Base-by-base conservation (phyloP, 2,797 vertebrate genomes). In the Euphonia xanthogaster region DNA sequence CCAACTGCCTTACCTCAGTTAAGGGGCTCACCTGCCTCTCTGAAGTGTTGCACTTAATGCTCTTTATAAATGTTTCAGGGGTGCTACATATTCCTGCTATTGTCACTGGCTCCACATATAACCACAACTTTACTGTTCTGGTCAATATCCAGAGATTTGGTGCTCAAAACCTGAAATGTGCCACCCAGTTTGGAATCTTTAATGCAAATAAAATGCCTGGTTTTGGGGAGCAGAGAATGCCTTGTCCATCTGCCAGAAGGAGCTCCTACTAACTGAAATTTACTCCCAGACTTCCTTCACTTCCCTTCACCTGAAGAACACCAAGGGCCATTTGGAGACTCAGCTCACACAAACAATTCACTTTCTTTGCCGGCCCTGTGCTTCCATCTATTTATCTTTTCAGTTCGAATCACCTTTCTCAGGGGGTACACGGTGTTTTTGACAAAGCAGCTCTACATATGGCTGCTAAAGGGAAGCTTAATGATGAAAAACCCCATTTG, bases 391-490 rank as follows among this genome's bases (percentile, higher is more conserved):
- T 63, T 47, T 37, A 54, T 77, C 48, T 74, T 54, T 47, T 27
- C 71, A 68, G 76, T 55, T 50, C 1, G 2, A 81, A 53, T 42
- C 83, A 60, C 73, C 81, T 85, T 86, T 68, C 50, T 70, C n/a
- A 50, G 30, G 37, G 63, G 50, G 54, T 92, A 66, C 48, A 5
- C 7, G 10, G 55, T 79, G 47, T n/a, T 81, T 82, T n/a, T 87
- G 53, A 80, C 92, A 86, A 58, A 86, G 90, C 65, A 90, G 83
- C 51, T 62, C 91, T 79, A 65, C 76, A 79, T 91, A 65, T 33
- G 92, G 76, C 79, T 39, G 88, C 77, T 94, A 55, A 92, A 79
- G 83, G 44, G 67, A 84, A 70, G 73, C 28, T 60, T 71, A 73
- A 86, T 91, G 81, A 93, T 75, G 75, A 75, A 76, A 95, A 86